Evolutionary conservation across 2,113 vertebrate genomes (phyloP).

Genomic region (Dermatemys mawii): DNA sequence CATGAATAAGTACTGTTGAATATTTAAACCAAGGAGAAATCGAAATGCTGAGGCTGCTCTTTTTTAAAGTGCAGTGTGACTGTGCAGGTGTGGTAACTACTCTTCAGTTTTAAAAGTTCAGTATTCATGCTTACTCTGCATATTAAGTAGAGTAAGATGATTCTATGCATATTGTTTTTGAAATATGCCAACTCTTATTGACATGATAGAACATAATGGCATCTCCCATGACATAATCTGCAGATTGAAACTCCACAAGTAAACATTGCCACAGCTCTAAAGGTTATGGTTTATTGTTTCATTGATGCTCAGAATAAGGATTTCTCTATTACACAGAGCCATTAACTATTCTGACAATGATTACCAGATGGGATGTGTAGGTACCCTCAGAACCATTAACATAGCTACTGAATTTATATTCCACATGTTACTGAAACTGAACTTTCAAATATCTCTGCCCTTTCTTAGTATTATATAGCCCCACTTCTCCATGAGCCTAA

Average conservation of each 20-base stretch:
- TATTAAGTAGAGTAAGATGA: background rate
- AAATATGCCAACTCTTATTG: conserved; percentile 30
- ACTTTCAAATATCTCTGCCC: background rate
- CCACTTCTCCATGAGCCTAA: background rate
- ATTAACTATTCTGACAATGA: background rate
- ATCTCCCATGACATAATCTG: background rate
- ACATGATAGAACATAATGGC: background rate
- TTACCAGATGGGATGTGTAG: background rate
- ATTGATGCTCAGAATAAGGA: background rate
- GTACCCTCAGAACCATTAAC: background rate
- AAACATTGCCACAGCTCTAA: background rate
- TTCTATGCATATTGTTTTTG: conserved; percentile 39
- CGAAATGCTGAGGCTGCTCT: background rate
- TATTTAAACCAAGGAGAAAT: background rate
- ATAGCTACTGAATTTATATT: background rate
- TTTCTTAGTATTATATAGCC: fast-evolving
- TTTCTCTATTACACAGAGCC: background rate
- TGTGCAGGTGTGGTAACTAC: background rate
- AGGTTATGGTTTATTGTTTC: background rate
- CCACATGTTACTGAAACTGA: background rate
- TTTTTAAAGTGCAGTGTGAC: background rate
- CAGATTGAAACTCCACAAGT: background rate
- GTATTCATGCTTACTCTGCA: conserved; percentile 1
- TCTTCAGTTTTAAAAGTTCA: background rate
- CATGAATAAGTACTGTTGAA: background rate